Percentiles rank a stretch among this genome's conserved stretches.
Evolutionary conservation across 2,888 invertebrate species (phyloP).

Genomic region (Xanthostigma xanthostigma): DNA sequence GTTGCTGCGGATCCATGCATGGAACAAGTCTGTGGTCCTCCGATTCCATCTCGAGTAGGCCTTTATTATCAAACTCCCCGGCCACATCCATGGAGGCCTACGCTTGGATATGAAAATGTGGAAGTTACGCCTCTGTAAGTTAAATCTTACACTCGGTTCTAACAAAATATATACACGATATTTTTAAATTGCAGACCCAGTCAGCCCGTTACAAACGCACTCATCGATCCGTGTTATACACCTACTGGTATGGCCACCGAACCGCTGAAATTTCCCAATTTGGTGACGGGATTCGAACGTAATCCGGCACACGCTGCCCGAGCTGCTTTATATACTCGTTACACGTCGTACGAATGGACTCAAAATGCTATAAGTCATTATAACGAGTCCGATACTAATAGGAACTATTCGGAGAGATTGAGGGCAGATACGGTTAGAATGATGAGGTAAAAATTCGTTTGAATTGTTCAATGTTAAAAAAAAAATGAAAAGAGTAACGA

Average conservation of each 20-base stretch:
- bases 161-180: background rate
- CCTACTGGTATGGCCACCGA: constrained; percentile 56
- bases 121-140: constrained; percentile 55
- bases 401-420: constrained; percentile 61
- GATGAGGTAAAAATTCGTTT: constrained; percentile 39
- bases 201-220: constrained; percentile 58
- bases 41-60: constrained; percentile 48
- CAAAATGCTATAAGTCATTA: constrained; percentile 51
- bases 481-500: background rate
- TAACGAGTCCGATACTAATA: constrained; percentile 74
- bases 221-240: constrained; percentile 55
- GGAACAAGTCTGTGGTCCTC: constrained; percentile 25
- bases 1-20: constrained; percentile 16
- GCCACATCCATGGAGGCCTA: constrained; percentile 67
- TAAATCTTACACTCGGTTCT: background rate
- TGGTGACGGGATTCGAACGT: constrained; percentile 67
- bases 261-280: constrained; percentile 64
- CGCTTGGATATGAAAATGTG: constrained; percentile 61
- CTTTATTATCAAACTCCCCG: constrained; percentile 57
- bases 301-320: constrained; percentile 72
- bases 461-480: background rate
- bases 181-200: constrained; percentile 31
- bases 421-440: constrained; percentile 64
- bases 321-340: constrained; percentile 75
- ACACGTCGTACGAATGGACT: constrained; percentile 85